Conservation (phyloP, 1,140 invertebrate genomes). For the Drosophila pseudoobscura region DNA sequence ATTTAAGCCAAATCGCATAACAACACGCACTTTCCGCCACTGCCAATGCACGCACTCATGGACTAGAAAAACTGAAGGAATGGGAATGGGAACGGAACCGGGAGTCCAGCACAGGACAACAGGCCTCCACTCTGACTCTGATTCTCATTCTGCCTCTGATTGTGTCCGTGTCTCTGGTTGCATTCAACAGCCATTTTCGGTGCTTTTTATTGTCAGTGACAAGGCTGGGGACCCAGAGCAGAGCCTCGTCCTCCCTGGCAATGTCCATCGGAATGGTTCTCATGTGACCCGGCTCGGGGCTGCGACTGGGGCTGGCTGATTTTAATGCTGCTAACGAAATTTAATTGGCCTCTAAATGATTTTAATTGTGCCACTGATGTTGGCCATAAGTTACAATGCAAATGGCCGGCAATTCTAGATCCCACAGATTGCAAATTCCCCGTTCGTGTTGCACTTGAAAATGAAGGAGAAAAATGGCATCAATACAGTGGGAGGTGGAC, state of each 20-base stretch:
- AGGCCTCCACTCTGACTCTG: constrained; percentile 15
- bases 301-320: constrained; percentile 36
- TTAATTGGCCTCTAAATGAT: constrained; percentile 82
- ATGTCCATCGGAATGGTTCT: constrained; percentile 68
- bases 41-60: constrained; percentile 43
- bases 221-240: background rate
- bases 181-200: constrained; percentile 71
- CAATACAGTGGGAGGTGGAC: background rate
- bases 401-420: constrained; percentile 63
- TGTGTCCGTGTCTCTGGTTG: constrained; percentile 24
- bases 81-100: no score
- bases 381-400: constrained; percentile 71
- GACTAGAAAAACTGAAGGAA: constrained; percentile 32
- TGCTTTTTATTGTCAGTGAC: constrained; percentile 72
- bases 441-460: constrained; percentile 29
- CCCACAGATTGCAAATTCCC: constrained; percentile 22
- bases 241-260: background rate
- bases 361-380: constrained; percentile 81
- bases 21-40: constrained; percentile 53
- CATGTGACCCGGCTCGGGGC: constrained; percentile 61
- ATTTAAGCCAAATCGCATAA: constrained; percentile 58
- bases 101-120: constrained; percentile 18
- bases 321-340: constrained; percentile 81
- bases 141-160: constrained; percentile 2
- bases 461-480: background rate